Evolutionary conservation across 2,797 vertebrate species (phyloP).

Genomic region (Mareca strepera): DNA sequence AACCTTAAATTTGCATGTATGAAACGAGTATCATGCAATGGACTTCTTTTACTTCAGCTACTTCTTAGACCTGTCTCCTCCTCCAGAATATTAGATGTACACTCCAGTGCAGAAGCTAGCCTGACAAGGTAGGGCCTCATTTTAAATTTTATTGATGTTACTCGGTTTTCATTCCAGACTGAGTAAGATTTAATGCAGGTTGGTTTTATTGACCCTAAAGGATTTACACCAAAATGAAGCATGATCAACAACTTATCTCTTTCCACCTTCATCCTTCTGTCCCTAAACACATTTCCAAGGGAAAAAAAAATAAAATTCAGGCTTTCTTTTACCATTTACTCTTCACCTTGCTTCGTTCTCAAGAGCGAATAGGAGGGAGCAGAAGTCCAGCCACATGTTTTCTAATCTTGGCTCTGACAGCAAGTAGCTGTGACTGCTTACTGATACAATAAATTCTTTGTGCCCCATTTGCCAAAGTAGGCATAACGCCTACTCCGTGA

Average conservation of each 20-base stretch:
- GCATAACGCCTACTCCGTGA: not conserved
- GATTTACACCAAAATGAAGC: not conserved
- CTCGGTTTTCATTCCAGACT: not conserved
- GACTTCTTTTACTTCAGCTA: not conserved
- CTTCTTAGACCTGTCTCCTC: not conserved
- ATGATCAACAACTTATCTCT: not conserved
- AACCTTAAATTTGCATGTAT: not conserved
- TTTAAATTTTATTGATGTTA: not conserved
- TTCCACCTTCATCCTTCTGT: not conserved
- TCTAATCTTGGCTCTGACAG: constrained; percentile 26
- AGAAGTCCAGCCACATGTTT: constrained; percentile 1
- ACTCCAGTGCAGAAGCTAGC: not conserved
- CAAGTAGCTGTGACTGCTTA: constrained; percentile 31
- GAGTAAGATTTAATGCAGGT: not conserved
- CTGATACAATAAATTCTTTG: constrained; percentile 30
- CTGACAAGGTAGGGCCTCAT: not conserved
- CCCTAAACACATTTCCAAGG: not conserved
- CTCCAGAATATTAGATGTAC: not conserved
- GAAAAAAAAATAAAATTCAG: not conserved
- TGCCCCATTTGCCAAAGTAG: not conserved
- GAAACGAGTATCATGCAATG: not conserved
- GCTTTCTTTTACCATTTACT: not conserved
- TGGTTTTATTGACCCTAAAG: not conserved
- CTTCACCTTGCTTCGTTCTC: not conserved
- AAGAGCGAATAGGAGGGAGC: not conserved